Percentiles rank a stretch among this genome's conserved stretches.
Conservation (phyloP, 2,888 invertebrate genomes). For the Thumatha senex region DNA sequence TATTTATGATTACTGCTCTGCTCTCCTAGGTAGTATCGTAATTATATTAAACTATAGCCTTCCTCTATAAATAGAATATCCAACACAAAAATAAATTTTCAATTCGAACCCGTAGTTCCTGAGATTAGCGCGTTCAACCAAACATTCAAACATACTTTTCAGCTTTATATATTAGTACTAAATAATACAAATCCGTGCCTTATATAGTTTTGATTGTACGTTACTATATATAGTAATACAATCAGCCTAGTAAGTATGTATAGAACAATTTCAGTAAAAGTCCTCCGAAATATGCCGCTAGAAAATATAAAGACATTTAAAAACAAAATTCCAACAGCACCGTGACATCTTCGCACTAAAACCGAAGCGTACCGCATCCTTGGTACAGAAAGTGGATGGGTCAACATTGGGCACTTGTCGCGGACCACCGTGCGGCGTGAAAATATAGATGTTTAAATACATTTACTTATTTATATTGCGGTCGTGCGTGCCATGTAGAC, state of each 20-base stretch:
- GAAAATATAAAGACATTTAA: neutral
- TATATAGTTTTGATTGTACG: too few species aligned
- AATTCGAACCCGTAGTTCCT: too few species aligned
- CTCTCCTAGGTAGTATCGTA: too few species aligned
- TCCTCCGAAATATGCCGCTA: neutral
- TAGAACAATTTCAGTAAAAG: too few species aligned
- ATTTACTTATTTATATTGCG: conserved; percentile 58
- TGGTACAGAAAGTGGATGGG: conserved; percentile 26
- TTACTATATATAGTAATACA: neutral
- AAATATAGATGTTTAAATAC: conserved; percentile 47
- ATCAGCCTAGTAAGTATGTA: neutral
- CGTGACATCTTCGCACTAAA: conserved; percentile 1
- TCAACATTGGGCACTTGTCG: conserved; percentile 33
- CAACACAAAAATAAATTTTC: too few species aligned
- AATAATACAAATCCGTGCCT: too few species aligned
- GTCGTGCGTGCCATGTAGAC: conserved; percentile 35
- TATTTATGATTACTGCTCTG: too few species aligned
- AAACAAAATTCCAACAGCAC: neutral
- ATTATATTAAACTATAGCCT: too few species aligned
- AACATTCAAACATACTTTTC: too few species aligned
- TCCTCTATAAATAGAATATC: too few species aligned
- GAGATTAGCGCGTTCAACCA: too few species aligned
- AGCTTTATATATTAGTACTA: too few species aligned
- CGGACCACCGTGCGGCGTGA: conserved; percentile 32
- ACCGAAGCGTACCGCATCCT: conserved; percentile 7